Evolutionary conservation across 2,113 vertebrate genomes (phyloP), one percentile per base, ranked within the genome.

Genomic region (Miniopterus natalensis): DNA sequence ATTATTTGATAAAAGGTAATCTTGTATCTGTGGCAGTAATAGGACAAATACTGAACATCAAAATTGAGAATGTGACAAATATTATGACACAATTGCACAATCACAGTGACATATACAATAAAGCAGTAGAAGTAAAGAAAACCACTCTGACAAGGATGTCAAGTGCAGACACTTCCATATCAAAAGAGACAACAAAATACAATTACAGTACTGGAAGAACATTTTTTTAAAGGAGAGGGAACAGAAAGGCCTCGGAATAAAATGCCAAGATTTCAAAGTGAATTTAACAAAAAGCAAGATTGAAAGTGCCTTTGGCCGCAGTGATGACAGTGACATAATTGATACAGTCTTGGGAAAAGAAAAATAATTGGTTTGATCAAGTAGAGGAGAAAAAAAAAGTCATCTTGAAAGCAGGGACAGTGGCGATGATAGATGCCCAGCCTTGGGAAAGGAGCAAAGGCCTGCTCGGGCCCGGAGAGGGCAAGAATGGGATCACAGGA

Each of bases 121-220:
- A 40, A 92, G 57, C 51, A 40, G 25, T 59, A 73, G 90, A 94
- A 84, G 79, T 84, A 91, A 92, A 93, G 53, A 92, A 88, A 97
- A 73, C 92, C 86, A 31, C 14, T 40, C 4, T 92, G 84, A 85
- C 71, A 68, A 57, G 81, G 57, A 55, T 92, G 93, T 90, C 92
- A 96, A 95, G 55, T 68, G 15, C 68, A 95, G 66, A 89, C 81
- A 88, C 45, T 71, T 95, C 95, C 93, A 80, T 77, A 92, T 95
- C 86, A 96, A 96, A 96, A 93, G 45, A 80, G 75, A 92, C 74
- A 97, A 96, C 78, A 95, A 89, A 96, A 95, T 23, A 47, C 74
- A 88, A 92, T 96, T 95, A 94, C 21, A 75, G 90, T 61, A 75
- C 45, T 78, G 57, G 71, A 40, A 78, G 55, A 92, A 84, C 57